Base-by-base conservation (phyloP, 2,888 invertebrate genomes). In the Dugesia japonica region DNA sequence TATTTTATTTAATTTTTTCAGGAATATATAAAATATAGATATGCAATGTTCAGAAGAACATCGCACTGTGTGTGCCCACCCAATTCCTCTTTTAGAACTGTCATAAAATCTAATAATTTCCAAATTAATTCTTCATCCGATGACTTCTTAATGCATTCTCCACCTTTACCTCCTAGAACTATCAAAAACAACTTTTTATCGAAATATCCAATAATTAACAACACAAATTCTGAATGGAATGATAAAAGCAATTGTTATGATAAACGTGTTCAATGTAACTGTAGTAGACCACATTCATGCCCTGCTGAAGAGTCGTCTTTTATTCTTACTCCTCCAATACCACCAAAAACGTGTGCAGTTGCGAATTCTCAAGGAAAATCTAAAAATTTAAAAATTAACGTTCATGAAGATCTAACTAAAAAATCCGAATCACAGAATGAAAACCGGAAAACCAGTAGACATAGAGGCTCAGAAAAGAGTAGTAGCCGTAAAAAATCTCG, bases 1-100 rank as follows among this genome's bases (percentile, higher is more conserved):
- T 31, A 7, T 31, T 31, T 31, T 7, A 31, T 31, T 31, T 31
- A 7, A 7, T 31, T 31, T 4, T 31, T 31, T 7, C 31, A 31
- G 31, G 31, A 31, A 31, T 31, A 31, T 31, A 7, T 31, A 31
- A 13, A 31, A 56, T 1, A 56, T 56, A n/a, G 56, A 9, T 56
- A 56, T 56, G 56, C 56, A 56, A 56, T 56, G 56, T 56, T 56
- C 56, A 56, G 56, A 56, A 56, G 56, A 56, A 56, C 56, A 56
- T 56, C 56, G 56, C 56, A 56, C 56, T 56, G 56, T 56, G 56
- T 56, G 56, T 56, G 56, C 56, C 56, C 56, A n/a, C 56, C 56
- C 56, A 56, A 56, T 20, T 56, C 56, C 20, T 56, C 56, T 7
- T 13, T 56, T 56, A 56, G 17, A n/a, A 23, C 17, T 23, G 17